Evolutionary conservation across 2,888 invertebrate genomes (phyloP).

Genomic region (Philhelius pedissequus): DNA sequence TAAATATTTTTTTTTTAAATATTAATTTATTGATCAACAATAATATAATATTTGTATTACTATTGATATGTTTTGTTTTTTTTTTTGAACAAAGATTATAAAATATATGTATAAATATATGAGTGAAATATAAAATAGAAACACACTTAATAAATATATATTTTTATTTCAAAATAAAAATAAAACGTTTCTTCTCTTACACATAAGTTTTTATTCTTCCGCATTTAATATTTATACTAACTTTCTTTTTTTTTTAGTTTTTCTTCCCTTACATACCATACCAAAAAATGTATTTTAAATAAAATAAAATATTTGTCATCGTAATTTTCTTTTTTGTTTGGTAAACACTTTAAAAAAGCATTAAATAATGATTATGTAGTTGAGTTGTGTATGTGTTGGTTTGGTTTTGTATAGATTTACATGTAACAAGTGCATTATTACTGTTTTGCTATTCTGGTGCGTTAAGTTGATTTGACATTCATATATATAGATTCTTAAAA

Average conservation of each 20-base stretch:
- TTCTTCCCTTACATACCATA: slow-evolving; percentile 4
- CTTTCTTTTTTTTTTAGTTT: slow-evolving; percentile 1
- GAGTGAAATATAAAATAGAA: slow-evolving; percentile 51
- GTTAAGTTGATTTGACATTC: slow-evolving; percentile 27
- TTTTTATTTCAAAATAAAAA: slow-evolving; percentile 10
- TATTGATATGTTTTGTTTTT: slow-evolving; percentile 16
- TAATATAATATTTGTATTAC: slow-evolving; percentile 42
- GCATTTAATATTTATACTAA: not conserved
- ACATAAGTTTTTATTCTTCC: not conserved
- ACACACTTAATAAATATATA: slow-evolving; percentile 6
- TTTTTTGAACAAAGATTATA: slow-evolving; percentile 60
- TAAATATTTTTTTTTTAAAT: slow-evolving; percentile 68
- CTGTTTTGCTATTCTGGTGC: slow-evolving; percentile 24
- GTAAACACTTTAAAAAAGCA: not conserved
- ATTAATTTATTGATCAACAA: slow-evolving; percentile 60
- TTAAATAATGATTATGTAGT: not conserved
- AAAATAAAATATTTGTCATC: not conserved
- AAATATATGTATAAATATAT: slow-evolving; percentile 57
- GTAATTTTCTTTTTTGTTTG: not conserved
- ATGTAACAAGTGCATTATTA: slow-evolving; percentile 62
- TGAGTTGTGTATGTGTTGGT: not conserved
- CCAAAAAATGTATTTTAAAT: slow-evolving; percentile 1
- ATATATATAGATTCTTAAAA: slow-evolving; percentile 22
- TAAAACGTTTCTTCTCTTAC: slow-evolving; percentile 36
- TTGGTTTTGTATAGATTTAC: slow-evolving; percentile 14